Percentiles rank a stretch among this genome's conserved stretches.
These are phyloP conservation scores for Falco rusticolus DNA, from an alignment of 2,797 vertebrate genomes.

Conservation along the genomic window DNA sequence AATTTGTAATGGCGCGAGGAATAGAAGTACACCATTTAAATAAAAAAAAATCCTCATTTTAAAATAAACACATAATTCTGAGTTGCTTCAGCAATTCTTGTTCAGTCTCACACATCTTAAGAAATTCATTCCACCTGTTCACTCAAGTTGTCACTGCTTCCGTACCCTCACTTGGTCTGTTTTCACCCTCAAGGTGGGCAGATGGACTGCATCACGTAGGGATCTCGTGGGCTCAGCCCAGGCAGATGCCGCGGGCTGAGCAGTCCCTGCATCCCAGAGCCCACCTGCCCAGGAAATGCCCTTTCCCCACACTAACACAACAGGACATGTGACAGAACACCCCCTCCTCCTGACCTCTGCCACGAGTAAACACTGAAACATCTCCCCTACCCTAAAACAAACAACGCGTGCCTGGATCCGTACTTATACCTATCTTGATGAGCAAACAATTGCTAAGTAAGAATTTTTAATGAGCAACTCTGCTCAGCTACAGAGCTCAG, in stretches of 20 bases:
- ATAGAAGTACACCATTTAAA: background rate
- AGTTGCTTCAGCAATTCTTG: background rate
- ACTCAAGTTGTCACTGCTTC: background rate
- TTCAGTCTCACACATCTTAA: background rate
- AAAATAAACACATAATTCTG: background rate
- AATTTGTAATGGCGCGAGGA: background rate
- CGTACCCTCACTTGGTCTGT: background rate
- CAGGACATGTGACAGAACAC: accelerated
- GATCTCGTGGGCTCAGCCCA: background rate
- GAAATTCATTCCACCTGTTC: background rate
- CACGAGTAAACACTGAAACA: background rate
- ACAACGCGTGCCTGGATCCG: background rate
- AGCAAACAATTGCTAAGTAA: background rate
- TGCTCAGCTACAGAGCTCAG: background rate
- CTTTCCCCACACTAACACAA: background rate
- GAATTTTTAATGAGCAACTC: background rate
- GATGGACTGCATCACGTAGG: accelerated
- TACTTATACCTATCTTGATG: background rate
- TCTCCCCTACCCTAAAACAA: background rate
- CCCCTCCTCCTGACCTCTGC: background rate
- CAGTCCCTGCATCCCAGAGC: background rate
- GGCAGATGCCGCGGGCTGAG: background rate
- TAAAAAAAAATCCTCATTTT: background rate
- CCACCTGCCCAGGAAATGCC: background rate
- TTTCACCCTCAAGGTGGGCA: background rate